Percentiles rank a stretch among this genome's conserved stretches.
Conservation (phyloP, 2,113 vertebrate species). For the Oncorhynchus mykiss region DNA sequence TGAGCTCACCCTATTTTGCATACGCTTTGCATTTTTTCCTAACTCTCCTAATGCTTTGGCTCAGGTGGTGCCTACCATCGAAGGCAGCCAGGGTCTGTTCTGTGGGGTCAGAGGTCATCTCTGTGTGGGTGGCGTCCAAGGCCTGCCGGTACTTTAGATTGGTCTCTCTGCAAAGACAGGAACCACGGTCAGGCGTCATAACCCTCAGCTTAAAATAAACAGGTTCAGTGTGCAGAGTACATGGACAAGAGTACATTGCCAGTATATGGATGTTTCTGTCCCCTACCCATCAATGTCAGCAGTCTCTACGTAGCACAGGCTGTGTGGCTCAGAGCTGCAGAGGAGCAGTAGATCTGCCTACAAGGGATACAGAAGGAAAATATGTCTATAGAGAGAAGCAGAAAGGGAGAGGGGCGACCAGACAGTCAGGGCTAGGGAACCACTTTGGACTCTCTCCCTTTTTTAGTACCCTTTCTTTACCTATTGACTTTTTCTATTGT, state of each 20-base stretch:
- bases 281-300: conserved; percentile 91
- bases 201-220: too few relatives aligned
- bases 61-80: conserved; percentile 73
- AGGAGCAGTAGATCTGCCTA: conserved; percentile 88
- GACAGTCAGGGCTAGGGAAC: not conserved
- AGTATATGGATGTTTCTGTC: not conserved
- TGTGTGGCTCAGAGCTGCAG: conserved; percentile 88
- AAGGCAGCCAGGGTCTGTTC: conserved; percentile 77
- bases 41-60: too few relatives aligned
- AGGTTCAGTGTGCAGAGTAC: too few relatives aligned
- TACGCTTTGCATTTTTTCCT: too few relatives aligned
- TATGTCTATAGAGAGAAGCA: not conserved
- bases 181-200: too few relatives aligned
- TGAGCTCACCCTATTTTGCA: too few relatives aligned
- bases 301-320: conserved; percentile 92
- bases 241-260: too few relatives aligned
- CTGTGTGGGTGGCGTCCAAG: conserved; percentile 75
- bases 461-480: too few relatives aligned
- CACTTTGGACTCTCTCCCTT: too few relatives aligned
- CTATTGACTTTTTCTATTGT: too few relatives aligned
- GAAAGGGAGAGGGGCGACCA: not conserved
- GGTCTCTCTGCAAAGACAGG: conserved; percentile 79
- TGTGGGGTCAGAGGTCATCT: conserved; percentile 67
- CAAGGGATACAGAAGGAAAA: conserved; percentile 5
- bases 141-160: conserved; percentile 93